Conservation (phyloP, 2,113 vertebrate genomes). For the Corythaeola cristata region DNA sequence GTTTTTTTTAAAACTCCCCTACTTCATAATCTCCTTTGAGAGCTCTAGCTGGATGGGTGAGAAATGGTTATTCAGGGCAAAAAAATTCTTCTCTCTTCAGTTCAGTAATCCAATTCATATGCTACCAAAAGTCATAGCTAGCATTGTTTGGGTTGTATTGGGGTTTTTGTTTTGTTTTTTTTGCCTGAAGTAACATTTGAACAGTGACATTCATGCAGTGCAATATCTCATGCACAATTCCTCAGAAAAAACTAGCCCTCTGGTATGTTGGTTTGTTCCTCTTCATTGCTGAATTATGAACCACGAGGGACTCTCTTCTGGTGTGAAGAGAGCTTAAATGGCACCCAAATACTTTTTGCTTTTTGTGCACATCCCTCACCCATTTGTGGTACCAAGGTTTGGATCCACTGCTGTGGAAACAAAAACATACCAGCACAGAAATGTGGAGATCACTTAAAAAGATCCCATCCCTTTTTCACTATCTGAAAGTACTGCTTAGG, state of each 20-base stretch:
- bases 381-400: neutral
- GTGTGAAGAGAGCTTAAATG: neutral
- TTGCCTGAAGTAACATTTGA: neutral
- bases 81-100: neutral
- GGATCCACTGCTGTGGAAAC: neutral
- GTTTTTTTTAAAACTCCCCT: neutral
- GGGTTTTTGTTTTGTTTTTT: neutral
- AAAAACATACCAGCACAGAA: neutral
- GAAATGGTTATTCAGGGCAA: neutral
- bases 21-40: neutral
- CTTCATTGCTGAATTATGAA: neutral
- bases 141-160: neutral
- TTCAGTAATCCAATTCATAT: neutral
- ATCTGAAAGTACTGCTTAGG: neutral
- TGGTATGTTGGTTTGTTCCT: neutral
- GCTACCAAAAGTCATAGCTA: neutral
- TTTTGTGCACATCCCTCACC: neutral
- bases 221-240: neutral
- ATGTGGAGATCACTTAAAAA: neutral
- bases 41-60: neutral
- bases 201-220: neutral
- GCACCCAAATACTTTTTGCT: neutral
- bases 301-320: neutral
- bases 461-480: neutral
- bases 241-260: neutral